A percentile compares a stretch with the other conserved stretches of the same genome.
Conservation (phyloP, 2,113 vertebrate species). For the Dissostichus mawsoni region DNA sequence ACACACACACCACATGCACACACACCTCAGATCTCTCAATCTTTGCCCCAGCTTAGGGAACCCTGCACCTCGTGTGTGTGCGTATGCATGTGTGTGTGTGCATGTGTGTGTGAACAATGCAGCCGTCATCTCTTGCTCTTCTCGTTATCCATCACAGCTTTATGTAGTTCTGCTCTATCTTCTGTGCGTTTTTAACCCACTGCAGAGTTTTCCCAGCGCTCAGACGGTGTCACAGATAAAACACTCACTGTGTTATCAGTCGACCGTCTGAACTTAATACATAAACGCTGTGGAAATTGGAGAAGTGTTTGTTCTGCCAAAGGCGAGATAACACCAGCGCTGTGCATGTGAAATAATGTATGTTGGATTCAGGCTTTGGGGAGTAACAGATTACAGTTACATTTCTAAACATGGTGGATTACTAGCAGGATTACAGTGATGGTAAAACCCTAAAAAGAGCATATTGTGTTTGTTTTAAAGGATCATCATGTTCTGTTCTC, state of each 20-base stretch:
- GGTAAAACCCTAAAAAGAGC: too few species aligned
- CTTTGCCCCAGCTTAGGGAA: conserved; percentile 24
- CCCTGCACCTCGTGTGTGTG: conserved; percentile 13
- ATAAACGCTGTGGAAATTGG: conserved; percentile 30
- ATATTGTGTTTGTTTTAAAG: too few species aligned
- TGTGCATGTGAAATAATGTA: conserved; percentile 10
- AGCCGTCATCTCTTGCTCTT: conserved; percentile 38
- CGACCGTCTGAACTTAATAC: conserved; percentile 42
- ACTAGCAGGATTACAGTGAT: too few species aligned
- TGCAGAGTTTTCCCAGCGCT: conserved; percentile 15
- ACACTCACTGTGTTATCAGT: conserved; percentile 50
- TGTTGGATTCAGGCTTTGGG: not conserved
- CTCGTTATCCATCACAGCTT: conserved; percentile 65
- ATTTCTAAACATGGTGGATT: too few species aligned
- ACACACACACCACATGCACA: not conserved
- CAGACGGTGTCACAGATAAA: conserved; percentile 51
- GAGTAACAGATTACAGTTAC: too few species aligned
- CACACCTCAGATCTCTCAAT: not conserved
- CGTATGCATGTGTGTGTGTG: too few species aligned
- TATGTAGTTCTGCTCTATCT: conserved; percentile 30
- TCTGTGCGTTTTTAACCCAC: conserved; percentile 21
- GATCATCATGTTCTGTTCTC: too few species aligned
- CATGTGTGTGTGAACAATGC: conserved; percentile 51
- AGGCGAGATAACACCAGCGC: not conserved
- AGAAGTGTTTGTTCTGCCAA: conserved; percentile 12